Base-by-base conservation (phyloP, 2,888 invertebrate genomes). In the Metopia argyrocephala region DNA sequence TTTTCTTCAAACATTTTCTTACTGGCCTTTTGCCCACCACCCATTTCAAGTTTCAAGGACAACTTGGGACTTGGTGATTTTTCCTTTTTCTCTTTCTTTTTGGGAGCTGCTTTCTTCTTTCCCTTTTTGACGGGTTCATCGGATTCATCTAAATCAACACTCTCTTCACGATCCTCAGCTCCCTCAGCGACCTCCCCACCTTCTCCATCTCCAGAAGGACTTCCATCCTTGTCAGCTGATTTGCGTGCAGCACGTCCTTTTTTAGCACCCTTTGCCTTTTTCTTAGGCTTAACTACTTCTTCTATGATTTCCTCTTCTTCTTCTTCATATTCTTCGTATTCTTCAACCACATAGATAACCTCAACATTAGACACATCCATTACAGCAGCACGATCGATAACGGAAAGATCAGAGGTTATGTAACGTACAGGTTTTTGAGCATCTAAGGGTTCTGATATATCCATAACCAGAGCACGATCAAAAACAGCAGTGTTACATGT, bases 311-410 rank as follows among this genome's bases (percentile, higher is more conserved):
- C 79, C 59, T 90, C 87, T 66, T 89, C 87, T 66, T 89, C 87
- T 78, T 88, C 88, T 57, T 88, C 87, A 66, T 87, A 86, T 66
- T 90, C 90, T 74, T 90, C 89, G 78, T 90, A 90, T 78, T 91
- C 90, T 78, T 91, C 91, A 23, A 91, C 90, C 31, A 90, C 89
- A 83, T 91, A 91, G 66, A 90, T 90, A 85, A 90, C 90, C 88
- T 90, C 91, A 85, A 90, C 90, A 85, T 90, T 91, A 48, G 91
- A 91, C 65, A 91, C 89, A 84, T 91, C 91, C 91, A 91, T 91
- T 83, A 91, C 90, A 82, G 89, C 89, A 82, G 91, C 91, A 82
- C 90, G 89, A 87, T 91, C 91, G 79, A 91, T 90, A 70, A 91
- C 91, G 70, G 90, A 91, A 78, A 90, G 82, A 84, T 91, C 90